Percentiles rank a stretch among this genome's conserved stretches.
Evolutionary conservation across 2,113 vertebrate genomes (phyloP).

Genomic region (Nipponia nippon): DNA sequence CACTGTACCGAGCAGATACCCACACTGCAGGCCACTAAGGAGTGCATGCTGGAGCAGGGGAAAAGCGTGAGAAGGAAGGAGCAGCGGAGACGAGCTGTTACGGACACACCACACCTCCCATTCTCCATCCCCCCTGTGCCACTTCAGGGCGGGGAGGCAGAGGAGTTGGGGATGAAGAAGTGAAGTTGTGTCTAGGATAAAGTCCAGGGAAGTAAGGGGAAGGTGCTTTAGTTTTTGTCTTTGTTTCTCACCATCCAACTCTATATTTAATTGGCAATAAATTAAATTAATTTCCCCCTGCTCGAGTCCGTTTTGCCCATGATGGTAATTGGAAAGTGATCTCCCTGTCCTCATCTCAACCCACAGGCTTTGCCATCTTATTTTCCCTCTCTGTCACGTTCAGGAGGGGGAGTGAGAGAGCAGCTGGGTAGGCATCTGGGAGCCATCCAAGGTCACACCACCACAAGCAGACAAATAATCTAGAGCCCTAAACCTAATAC

Average conservation of each 20-base stretch:
- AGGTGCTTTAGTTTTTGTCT: neutral
- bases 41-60: neutral
- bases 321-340: neutral
- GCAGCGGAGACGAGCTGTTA: neutral
- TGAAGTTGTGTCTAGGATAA: neutral
- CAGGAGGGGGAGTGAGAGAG: neutral
- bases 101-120: neutral
- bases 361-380: neutral
- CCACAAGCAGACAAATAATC: neutral
- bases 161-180: neutral
- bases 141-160: neutral
- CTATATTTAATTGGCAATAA: neutral
- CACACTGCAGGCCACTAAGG: neutral
- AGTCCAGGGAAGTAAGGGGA: neutral
- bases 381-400: neutral
- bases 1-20: neutral
- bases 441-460: neutral
- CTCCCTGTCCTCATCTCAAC: neutral
- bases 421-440: neutral
- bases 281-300: neutral
- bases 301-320: neutral
- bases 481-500: neutral
- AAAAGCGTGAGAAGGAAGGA: neutral
- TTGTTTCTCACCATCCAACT: neutral
- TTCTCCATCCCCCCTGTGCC: accelerated